phyloP scores from a whole-genome alignment of 2,888 invertebrate species.

The Drosophila parthenogenetica region DNA sequence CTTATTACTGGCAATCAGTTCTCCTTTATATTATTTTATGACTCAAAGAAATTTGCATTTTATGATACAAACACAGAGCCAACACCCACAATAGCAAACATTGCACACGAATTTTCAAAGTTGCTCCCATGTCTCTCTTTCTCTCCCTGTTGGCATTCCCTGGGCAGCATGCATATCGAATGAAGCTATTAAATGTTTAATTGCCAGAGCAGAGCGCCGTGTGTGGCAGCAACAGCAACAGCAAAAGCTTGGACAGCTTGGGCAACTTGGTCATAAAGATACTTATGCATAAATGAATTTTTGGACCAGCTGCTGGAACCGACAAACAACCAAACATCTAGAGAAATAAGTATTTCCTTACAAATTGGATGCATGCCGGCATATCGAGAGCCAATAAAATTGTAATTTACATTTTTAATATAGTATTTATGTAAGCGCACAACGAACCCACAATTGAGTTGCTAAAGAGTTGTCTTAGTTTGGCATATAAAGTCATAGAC shows the following conservation, averaged over 20 bases:
- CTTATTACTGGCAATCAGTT: constrained; percentile 41
- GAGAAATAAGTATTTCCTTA: constrained; percentile 27
- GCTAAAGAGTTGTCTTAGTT: constrained; percentile 33
- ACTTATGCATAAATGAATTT: constrained; percentile 51
- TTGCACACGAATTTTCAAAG: constrained; percentile 19
- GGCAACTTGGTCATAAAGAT: constrained; percentile 46
- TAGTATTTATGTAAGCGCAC: constrained; percentile 41
- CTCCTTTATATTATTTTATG: constrained; percentile 57
- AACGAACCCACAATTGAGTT: constrained; percentile 41
- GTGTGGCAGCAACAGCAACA: constrained; percentile 31
- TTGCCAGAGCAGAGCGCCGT: constrained; percentile 51
- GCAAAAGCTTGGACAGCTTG: constrained; percentile 13
- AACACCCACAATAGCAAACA: constrained; percentile 62
- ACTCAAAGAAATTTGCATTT: constrained; percentile 70
- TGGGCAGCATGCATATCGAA: constrained; percentile 76
- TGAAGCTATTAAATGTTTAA: constrained; percentile 76
- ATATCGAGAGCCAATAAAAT: constrained; percentile 35
- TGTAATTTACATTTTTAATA: constrained; percentile 48
- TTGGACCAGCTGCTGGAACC: constrained; percentile 28
- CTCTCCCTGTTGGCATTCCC: constrained; percentile 6
- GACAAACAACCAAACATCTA: background rate
- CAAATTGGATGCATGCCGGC: constrained; percentile 51
- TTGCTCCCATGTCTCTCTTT: background rate
- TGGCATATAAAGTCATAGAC: constrained; percentile 17
- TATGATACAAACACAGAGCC: constrained; percentile 39